Base-by-base conservation (phyloP, 2,888 invertebrate species). In the Xestia c-nigrum region DNA sequence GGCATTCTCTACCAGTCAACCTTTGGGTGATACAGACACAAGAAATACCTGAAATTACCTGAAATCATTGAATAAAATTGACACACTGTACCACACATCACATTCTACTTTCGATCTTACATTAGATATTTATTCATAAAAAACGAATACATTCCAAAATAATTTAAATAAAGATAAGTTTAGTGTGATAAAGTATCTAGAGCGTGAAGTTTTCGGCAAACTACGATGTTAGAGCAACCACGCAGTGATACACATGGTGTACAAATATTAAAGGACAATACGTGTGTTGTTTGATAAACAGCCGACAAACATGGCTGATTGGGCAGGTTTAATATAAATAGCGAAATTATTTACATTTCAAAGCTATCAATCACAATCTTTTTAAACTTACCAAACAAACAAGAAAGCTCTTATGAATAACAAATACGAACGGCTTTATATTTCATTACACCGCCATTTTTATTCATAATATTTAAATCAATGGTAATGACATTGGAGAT, bases 391-490 rank as follows among this genome's bases (percentile, higher is more conserved):
- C 38, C 47, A 70, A 74, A 78, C 46, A 65, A 81, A 77, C 68
- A 65, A 73, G 52, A 74, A 76, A 77, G 43, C 65, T 73, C 40
- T 71, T 57, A 74, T 66, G 74, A 84, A 72, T 80, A 61, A 61
- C 31, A 68, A 67, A 59, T 61, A 40, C 21, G 12, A 74, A 46
- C 47, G 38, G 75, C 66, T 84, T 74, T 70, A 70, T 74, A 59
- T 70, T 70, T 72, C 67, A 85, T 84, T 78, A 72, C 74, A 31
- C 43, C 21, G 70, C n/a, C 64, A 63, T 69, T 67, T 24, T 78
- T 78, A 78, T 73, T 85, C 83, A 78, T 76, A 79, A 73, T 75
- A 85, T 78, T 78, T 64, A 69, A 75, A 68, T 75, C 61, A 83
- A 85, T 55, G 67, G 67, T 77, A 77, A 83, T 76, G 43, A 38